Conservation (phyloP, 2,797 vertebrate genomes). For the Aplochiton taeniatus region DNA sequence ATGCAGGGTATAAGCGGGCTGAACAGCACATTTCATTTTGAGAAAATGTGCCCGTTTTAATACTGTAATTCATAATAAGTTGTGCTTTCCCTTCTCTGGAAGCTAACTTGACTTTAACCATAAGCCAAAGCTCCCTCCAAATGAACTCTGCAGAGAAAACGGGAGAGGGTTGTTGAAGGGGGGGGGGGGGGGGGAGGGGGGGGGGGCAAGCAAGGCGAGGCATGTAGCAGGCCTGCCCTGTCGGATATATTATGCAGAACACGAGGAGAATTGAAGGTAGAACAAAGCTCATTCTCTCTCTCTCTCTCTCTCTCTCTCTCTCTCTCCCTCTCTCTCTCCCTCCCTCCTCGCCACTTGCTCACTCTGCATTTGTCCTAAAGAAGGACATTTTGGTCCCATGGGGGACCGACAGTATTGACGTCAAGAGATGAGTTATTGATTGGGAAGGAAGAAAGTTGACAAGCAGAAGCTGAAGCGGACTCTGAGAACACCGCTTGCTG, state of each 20-base stretch:
- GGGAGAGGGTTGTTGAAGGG: neutral
- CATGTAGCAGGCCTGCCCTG: slow-evolving; percentile 12
- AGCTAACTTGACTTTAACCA: too few relatives aligned
- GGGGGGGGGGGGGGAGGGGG: neutral
- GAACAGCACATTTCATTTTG: too few relatives aligned
- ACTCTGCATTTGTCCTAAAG: slow-evolving; percentile 59
- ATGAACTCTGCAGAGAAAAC: too few relatives aligned
- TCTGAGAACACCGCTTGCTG: neutral
- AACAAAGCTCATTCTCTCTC: slow-evolving; percentile 26
- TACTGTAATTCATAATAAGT: too few relatives aligned
- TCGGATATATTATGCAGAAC: slow-evolving; percentile 23
- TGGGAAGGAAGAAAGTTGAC: slow-evolving; percentile 54
- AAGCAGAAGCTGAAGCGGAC: slow-evolving; percentile 32
- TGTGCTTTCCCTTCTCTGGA: too few relatives aligned
- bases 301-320: neutral
- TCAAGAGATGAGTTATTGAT: slow-evolving; percentile 70
- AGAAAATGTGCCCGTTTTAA: too few relatives aligned
- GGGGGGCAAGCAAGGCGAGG: slow-evolving; percentile 2
- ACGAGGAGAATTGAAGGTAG: slow-evolving; percentile 13
- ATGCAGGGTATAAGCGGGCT: too few relatives aligned
- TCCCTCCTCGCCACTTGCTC: slow-evolving; percentile 12
- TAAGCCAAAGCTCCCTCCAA: too few relatives aligned
- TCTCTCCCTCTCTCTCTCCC: slow-evolving; percentile 20
- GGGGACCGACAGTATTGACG: slow-evolving; percentile 57
- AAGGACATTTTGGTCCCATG: slow-evolving; percentile 64